phyloP scores from a whole-genome alignment of 2,888 invertebrate genomes.

The Apamea monoglypha region DNA sequence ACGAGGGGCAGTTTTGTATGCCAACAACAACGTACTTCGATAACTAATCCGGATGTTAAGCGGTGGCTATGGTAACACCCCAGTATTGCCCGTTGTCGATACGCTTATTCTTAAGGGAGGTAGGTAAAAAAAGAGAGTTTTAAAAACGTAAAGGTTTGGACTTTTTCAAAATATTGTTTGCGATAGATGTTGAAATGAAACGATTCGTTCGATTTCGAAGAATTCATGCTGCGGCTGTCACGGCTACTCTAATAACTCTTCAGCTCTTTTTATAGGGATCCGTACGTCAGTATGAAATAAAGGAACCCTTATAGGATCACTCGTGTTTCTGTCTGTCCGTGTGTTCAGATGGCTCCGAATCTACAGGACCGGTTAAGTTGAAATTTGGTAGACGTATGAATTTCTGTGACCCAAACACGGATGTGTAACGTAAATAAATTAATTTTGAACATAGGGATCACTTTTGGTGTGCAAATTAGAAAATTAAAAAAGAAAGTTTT shows the following conservation, averaged over 20 bases:
- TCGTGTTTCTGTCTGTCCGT: neutral
- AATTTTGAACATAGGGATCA: neutral
- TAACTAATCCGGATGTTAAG: slow-evolving; percentile 14
- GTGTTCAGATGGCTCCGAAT: neutral
- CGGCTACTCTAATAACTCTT: neutral
- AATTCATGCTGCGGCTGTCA: neutral
- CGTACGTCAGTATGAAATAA: neutral
- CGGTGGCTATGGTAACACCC: slow-evolving; percentile 58
- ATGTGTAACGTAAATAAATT: neutral
- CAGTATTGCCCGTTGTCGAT: neutral
- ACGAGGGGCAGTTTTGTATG: slow-evolving; percentile 1
- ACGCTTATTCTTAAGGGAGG: neutral
- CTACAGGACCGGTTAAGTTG: neutral
- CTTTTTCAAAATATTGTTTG: neutral
- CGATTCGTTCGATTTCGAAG: neutral
- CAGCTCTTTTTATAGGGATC: neutral
- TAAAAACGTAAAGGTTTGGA: neutral
- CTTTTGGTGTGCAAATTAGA: neutral
- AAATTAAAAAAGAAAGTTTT: neutral
- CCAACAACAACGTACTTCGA: slow-evolving; percentile 12
- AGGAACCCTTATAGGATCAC: neutral
- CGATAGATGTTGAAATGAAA: neutral
- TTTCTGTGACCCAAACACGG: neutral
- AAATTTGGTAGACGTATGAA: neutral
- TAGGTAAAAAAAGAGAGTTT: neutral